Evolutionary conservation across 2,797 vertebrate species (phyloP).

Genomic region (Poeciliopsis paucimaculata): DNA sequence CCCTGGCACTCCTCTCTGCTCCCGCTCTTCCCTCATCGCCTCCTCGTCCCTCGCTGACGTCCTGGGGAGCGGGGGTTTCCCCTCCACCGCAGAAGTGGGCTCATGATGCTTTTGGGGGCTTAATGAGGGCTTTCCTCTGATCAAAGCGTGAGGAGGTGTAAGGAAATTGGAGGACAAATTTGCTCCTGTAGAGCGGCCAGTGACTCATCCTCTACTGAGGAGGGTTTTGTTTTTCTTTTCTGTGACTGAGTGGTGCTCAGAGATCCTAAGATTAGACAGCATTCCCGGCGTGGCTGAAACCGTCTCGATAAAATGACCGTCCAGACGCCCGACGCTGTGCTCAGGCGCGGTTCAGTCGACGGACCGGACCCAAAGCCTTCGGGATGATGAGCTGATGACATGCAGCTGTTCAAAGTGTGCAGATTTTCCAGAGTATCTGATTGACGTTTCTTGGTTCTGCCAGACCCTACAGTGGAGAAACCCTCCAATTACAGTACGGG

Average conservation of each 20-base stretch:
- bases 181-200: conserved; percentile 6
- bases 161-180: conserved; percentile 32
- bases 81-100: not conserved
- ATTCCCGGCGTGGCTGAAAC: conserved; percentile 18
- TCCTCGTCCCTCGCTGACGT: not conserved
- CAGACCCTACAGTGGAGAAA: not conserved
- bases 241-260: conserved; percentile 43
- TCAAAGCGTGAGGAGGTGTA: conserved; percentile 34
- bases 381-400: conserved; percentile 39
- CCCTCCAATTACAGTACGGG: not conserved
- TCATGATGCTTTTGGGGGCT: conserved; percentile 22
- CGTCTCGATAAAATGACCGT: conserved; percentile 14
- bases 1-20: conserved; percentile 11
- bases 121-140: conserved; percentile 52
- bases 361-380: conserved; percentile 40
- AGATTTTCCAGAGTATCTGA: not conserved
- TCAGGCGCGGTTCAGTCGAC: conserved; percentile 25
- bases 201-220: conserved; percentile 27
- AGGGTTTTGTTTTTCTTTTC: conserved; percentile 33
- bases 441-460: not conserved
- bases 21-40: conserved; percentile 31
- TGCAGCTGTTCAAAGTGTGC: conserved; percentile 10
- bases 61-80: not conserved
- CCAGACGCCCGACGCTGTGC: conserved; percentile 17
- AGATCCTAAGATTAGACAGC: conserved; percentile 60